These are phyloP conservation scores for Coptodon rendalli DNA, from an alignment of 2,113 vertebrate species.

Conservation along the genomic window DNA sequence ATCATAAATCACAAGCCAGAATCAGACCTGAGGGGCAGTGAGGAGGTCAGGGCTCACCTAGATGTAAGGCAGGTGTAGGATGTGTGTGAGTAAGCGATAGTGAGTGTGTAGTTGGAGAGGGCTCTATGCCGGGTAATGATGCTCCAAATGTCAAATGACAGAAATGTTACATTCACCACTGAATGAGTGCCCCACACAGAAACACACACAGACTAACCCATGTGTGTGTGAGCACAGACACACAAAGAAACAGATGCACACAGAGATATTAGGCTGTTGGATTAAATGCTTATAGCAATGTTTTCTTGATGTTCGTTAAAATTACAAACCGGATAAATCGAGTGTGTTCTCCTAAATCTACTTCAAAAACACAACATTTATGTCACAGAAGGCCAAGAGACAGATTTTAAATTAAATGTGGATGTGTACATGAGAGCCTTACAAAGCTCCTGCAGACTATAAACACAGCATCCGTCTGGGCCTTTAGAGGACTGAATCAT, in stretches of 20 bases:
- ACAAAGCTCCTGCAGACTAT: not conserved
- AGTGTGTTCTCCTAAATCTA: rapidly evolving
- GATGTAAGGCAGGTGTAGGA: not conserved
- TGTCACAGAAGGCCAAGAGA: not conserved
- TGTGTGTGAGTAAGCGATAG: not conserved
- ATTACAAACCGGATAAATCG: rapidly evolving
- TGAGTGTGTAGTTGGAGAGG: not conserved
- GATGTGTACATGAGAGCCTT: rapidly evolving
- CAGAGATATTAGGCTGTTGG: not conserved
- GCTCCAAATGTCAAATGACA: not conserved
- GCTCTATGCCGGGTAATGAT: rapidly evolving
- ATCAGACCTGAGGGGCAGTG: rapidly evolving
- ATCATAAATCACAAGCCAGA: not conserved
- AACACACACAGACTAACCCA: not conserved
- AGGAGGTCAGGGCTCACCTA: not conserved
- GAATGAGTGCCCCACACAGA: not conserved
- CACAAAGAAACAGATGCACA: not conserved
- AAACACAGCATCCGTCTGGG: rapidly evolving
- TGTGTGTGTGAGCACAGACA: not conserved
- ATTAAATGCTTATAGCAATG: not conserved
- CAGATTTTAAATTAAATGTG: not conserved
- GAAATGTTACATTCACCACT: not conserved
- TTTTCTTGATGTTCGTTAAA: not conserved
- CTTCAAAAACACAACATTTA: rapidly evolving
- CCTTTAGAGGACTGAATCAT: not conserved